Evolutionary conservation across 1,140 invertebrate species (phyloP), one percentile per base, ranked within the genome.

Genomic region (Forficula auricularia): DNA sequence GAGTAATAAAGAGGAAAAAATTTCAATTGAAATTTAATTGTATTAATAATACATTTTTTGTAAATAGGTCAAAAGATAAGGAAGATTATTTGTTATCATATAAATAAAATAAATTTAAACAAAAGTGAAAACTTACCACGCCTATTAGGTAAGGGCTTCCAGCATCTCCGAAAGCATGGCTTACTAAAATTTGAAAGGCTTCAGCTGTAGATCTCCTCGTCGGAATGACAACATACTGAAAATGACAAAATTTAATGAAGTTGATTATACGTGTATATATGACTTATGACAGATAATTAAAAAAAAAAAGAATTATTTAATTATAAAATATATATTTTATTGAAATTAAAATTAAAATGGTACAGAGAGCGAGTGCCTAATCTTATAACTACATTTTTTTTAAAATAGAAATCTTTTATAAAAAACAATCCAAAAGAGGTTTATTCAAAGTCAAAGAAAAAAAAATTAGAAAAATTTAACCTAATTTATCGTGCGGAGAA

Each of bases 121-220:
- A 38, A 12, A 27, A 32, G n/a, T 27, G 37, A 18, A 36, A 53
- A 73, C 75, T 77, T 71, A 92, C 88, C 53, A 83, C 58, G 58
- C 90, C 89, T 54, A 94, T 77, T 45, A 94, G 68, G 57, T 89
- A 95, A 0, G 90, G 89, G 64, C 87, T 92, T 30, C 85, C 82
- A 30, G 89, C 90, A 67, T 95, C 90, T 12, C 90, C 90, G 31
- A 95, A 67, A 30, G 85, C 79, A 63, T 95, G 90, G 3, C 87
- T 88, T 48, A 91, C 65, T n/a, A 94, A 66, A 52, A 94, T 91
- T 67, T 95, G 90, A 54, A 94, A 84, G 14, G 91, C 88, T 68
- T 90, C 87, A 4, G 91, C 91, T 19, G 87, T 86, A 1, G 87
- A 86, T 56, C 91, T 69, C 56, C 89, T 72, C 10, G 84, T 86